Percentiles rank a stretch among this genome's conserved stretches.
These are phyloP conservation scores for Nyctereutes procyonoides DNA, from an alignment of 2,113 vertebrate species.

Conservation along the genomic window DNA sequence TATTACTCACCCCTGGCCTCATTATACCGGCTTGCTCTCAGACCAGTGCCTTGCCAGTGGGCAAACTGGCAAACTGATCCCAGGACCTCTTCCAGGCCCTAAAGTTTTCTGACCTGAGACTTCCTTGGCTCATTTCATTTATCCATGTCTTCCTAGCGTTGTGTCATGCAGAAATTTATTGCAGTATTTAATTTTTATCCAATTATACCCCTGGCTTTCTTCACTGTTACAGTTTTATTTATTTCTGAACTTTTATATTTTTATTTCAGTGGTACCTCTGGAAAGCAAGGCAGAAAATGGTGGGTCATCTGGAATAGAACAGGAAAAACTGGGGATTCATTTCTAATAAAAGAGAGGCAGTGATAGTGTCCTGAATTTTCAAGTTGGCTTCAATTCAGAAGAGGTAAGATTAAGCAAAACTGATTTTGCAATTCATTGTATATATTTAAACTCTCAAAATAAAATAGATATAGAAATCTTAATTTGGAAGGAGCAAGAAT, in stretches of 20 bases:
- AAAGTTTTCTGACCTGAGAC: not conserved
- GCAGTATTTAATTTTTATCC: conserved; percentile 1
- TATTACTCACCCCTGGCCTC: not conserved
- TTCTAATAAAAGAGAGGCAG: not conserved
- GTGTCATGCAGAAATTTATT: not conserved
- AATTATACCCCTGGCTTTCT: not conserved
- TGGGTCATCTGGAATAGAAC: not conserved
- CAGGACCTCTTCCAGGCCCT: not conserved
- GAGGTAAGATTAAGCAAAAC: not conserved
- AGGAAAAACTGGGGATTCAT: not conserved
- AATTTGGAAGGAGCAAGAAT: not conserved
- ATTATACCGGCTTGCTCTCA: not conserved
- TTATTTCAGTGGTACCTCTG: not conserved
- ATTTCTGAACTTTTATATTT: not conserved
- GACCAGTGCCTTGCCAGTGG: not conserved
- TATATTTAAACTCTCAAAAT: conserved; percentile 6
- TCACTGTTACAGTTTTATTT: not conserved
- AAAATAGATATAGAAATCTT: not conserved
- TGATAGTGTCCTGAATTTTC: not conserved
- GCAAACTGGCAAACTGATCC: not conserved
- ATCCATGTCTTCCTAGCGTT: not conserved
- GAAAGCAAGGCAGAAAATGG: not conserved
- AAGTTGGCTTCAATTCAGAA: not conserved
- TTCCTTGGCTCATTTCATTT: not conserved
- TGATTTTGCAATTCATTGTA: not conserved